Evolutionary conservation across 2,888 invertebrate genomes (phyloP).

Genomic region (Torymus auratus): DNA sequence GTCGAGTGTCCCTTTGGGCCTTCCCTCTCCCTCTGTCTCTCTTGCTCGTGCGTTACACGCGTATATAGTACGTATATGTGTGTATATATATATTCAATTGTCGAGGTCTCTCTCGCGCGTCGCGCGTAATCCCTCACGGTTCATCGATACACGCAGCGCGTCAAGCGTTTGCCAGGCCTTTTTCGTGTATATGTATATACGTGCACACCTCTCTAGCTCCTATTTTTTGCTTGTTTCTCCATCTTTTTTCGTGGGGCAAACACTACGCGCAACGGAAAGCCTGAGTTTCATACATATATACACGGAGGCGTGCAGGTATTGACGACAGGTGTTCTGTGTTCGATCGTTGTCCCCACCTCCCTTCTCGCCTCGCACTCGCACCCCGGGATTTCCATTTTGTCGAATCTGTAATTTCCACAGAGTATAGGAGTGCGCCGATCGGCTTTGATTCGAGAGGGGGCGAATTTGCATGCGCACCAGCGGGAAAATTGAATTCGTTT

Average conservation of each 20-base stretch:
- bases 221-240: not conserved
- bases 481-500: too few relatives aligned
- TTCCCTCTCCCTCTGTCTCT: not conserved
- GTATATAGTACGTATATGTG: not conserved
- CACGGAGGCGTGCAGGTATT: not conserved
- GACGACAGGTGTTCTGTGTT: conserved; percentile 32
- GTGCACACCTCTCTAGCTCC: not conserved
- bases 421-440: not conserved
- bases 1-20: conserved; percentile 46
- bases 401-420: not conserved
- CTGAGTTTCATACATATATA: not conserved
- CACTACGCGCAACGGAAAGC: conserved; percentile 3
- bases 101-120: not conserved
- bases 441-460: not conserved
- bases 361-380: conserved; percentile 49
- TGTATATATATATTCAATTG: conserved; percentile 24
- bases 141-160: conserved; percentile 42
- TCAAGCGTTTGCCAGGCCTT: conserved; percentile 23
- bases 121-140: conserved; percentile 46
- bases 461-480: not conserved
- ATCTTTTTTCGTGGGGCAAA: not conserved
- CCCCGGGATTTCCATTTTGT: conserved; percentile 27
- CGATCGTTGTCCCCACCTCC: not conserved
- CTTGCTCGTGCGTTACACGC: not conserved
- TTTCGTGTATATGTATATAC: not conserved